Base-by-base conservation (phyloP, 2,113 vertebrate species). In the Cercocebus atys region DNA sequence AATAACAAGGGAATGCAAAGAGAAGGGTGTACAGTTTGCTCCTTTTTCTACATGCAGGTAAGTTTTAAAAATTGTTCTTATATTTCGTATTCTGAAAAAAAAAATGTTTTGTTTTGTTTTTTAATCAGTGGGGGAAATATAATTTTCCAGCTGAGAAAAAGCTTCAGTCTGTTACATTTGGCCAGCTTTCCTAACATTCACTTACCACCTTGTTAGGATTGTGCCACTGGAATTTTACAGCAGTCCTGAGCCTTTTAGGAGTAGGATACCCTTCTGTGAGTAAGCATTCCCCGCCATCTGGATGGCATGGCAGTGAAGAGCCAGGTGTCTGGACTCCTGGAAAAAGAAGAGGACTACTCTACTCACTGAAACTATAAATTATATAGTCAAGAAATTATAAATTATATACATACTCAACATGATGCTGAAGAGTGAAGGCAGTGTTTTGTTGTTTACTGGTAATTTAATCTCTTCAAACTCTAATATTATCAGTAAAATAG, bases 1-100 rank as follows among this genome's bases (percentile, higher is more conserved):
- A 97, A 99, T 99, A 97, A 96, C 98, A 97, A 98, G 98, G 97
- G 99, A 99, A 98, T 99, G 99, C 98, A 99, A 99, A 99, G 99
- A 99, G 91, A 99, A 96, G 93, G 99, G 99, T 96, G 99, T 99
- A 94, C 99, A 99, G 96, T 99, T 99, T 98, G 96, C 99, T 59
- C 99, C 99, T 5, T 97, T 99, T 96, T 99, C 99, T 64, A 99
- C 99, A 32, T 99, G 99, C 99, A 99, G 99, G 99, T 99, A 97
- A 98, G 98, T 84, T 88, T 80, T 2, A 27, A 43, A 40, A 22
- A 1, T 75, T 94, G 38, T 68, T 95, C 20, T 97, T 88, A 20
- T 38, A 52, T 18, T 93, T 52, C 11, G 50, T 93, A 35, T 61
- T 86, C 47, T 92, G 57, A 72, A 88, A 90, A 88, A 84, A 76